Evolutionary conservation across 1,140 invertebrate species (phyloP).

Genomic region (Eriosoma lanigerum): DNA sequence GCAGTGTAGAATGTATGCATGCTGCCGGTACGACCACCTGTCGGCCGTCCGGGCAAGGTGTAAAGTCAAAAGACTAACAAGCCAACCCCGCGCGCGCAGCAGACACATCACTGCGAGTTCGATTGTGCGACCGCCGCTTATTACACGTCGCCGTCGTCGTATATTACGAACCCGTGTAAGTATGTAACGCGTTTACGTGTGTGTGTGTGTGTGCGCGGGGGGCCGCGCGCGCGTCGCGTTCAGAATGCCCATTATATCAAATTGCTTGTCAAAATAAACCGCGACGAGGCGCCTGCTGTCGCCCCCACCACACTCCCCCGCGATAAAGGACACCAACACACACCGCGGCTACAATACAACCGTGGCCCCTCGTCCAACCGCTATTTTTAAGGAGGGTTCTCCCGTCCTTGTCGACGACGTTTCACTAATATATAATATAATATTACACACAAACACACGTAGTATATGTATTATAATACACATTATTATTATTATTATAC

Average conservation of each 20-base stretch:
- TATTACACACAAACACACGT: not conserved
- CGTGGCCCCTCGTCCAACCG: not conserved
- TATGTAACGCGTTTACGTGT: not conserved
- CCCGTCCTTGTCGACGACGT: not conserved
- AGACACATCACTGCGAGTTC: not conserved
- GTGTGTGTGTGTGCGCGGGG: not conserved
- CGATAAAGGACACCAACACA: not conserved
- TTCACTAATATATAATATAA: not conserved
- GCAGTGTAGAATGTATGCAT: not conserved
- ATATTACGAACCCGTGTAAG: not conserved
- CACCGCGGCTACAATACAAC: not conserved
- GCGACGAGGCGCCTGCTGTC: constrained; percentile 31
- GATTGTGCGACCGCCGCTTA: constrained; percentile 15
- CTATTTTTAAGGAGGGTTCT: not conserved
- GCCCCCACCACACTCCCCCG: not conserved
- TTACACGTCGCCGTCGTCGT: not conserved
- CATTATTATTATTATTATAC: not conserved
- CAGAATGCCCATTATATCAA: constrained; percentile 47
- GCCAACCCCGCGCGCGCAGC: not conserved
- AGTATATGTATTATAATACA: not conserved
- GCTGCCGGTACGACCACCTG: constrained; percentile 22
- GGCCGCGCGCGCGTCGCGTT: constrained; percentile 18
- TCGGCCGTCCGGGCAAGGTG: constrained; percentile 14
- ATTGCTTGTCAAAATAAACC: constrained; percentile 52
- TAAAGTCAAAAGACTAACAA: constrained; percentile 49